Evolutionary conservation across 64 coral and sea anemone species (phyloP).

Genomic region (Actinia equina): DNA sequence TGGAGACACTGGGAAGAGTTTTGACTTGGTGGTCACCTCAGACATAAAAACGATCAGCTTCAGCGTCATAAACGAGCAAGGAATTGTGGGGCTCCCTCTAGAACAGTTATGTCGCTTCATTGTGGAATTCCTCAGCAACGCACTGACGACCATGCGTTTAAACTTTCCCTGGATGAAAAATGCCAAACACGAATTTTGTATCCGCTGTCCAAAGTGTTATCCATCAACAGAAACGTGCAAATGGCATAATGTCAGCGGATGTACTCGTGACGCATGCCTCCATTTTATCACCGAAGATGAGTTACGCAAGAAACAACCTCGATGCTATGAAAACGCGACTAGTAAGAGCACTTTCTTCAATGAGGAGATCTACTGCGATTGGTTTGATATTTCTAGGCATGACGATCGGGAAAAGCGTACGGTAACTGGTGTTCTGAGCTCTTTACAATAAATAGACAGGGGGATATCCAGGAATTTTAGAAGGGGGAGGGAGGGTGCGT

Average conservation of each 20-base stretch:
- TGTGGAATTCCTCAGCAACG: background rate
- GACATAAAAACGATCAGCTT: background rate
- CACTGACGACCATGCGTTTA: background rate
- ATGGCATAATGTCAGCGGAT: background rate
- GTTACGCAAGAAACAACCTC: background rate
- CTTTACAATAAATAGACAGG: no score
- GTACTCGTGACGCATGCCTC: background rate
- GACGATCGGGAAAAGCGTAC: background rate
- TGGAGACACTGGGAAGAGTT: background rate
- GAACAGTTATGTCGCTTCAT: background rate
- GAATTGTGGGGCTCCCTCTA: background rate
- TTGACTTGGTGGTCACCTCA: conserved; percentile 1
- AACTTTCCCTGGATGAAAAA: conserved; percentile 18
- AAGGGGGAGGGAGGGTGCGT: no score
- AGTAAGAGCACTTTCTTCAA: conserved; percentile 2
- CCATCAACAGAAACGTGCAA: background rate
- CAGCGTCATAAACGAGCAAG: conserved; percentile 1
- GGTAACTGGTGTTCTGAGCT: background rate
- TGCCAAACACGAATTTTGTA: background rate
- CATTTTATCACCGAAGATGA: conserved; percentile 4
- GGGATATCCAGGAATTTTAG: no score
- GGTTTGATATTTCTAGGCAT: background rate
- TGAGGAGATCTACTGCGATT: background rate
- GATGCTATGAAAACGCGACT: background rate
- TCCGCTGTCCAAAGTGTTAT: background rate